Base-by-base conservation (phyloP, 1,140 invertebrate genomes). In the Helicoverpa armigera region DNA sequence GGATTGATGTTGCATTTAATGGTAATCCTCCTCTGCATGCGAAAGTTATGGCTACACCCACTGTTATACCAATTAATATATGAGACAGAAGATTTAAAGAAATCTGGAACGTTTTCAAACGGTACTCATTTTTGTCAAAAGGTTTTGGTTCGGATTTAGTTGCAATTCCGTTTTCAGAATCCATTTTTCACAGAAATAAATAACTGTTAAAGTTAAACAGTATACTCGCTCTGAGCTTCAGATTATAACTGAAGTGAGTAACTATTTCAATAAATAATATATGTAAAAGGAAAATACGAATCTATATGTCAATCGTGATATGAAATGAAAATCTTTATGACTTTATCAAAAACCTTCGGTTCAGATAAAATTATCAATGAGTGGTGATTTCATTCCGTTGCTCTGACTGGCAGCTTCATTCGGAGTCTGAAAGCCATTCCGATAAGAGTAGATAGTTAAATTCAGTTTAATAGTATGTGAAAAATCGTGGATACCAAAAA, bases 11-110 rank as follows among this genome's bases (percentile, higher is more conserved):
- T 7, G 84, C 54, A 23, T 70, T 63, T 4, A 88, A 18, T 0
- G 90, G 88, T 23, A 89, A 50, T 48, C 85, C 87, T 74, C 65
- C 58, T 81, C 75, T 58, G 5, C 89, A 88, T 0, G 83, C 58
- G 51, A 88, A 90, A 13, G 87, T 29, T 13, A 91, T 3, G 14
- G 56, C 67, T 2, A 87, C 72, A 14, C 87, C 86, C 0, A 88
- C 86, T 31, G 86, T 84, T 3, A 78, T 51, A n/a, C 91, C 90
- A 23, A 91, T 85, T 12, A 91, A 78, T n/a, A 88, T 79, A 74
- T 91, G 89, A 18, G 85, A 82, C 18, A 92, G 67, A 13, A 89
- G 48, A 81, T 89, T 89, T 18, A 90, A 56, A 9, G 85, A 82
- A 2, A 83, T 83, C 54, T 89, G 86, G 69, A 89, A 88, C 13